These are phyloP conservation scores for Adelognathus sp. DNA, from an alignment of 2,888 invertebrate species.

Conservation along the genomic window DNA sequence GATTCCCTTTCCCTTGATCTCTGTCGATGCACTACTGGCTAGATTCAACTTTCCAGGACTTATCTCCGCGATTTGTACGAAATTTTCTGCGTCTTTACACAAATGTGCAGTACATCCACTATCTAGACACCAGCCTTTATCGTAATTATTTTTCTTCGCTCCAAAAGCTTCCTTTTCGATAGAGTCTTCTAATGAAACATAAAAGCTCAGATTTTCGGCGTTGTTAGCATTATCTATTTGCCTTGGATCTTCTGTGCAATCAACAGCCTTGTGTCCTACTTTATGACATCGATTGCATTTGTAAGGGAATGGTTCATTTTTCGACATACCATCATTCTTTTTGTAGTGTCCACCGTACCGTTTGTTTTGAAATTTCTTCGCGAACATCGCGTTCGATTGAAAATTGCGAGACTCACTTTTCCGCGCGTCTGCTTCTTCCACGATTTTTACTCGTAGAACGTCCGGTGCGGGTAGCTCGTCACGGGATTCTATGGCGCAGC, in stretches of 20 bases:
- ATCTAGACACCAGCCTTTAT: no score
- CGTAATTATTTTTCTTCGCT: not conserved
- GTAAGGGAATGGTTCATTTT: not conserved
- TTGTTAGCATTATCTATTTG: not conserved
- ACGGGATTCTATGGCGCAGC: constrained; percentile 38
- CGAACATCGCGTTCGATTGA: not conserved
- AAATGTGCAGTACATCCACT: not conserved
- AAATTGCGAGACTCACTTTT: not conserved
- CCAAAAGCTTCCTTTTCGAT: not conserved
- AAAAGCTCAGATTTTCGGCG: not conserved
- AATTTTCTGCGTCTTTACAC: not conserved
- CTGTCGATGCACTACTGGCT: not conserved
- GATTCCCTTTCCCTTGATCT: not conserved
- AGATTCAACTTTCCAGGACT: not conserved
- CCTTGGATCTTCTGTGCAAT: not conserved
- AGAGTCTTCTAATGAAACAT: not conserved
- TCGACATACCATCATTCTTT: not conserved
- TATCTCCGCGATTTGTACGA: not conserved
- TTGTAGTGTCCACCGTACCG: not conserved
- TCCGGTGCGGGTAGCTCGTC: constrained; percentile 36
- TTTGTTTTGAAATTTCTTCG: not conserved
- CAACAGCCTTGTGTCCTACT: not conserved
- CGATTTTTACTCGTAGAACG: constrained; percentile 4
- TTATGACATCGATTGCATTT: not conserved
- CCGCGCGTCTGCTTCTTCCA: constrained; percentile 9